Evolutionary conservation across 2,113 vertebrate species (phyloP), one percentile per base, ranked within the genome.

Genomic region (Emydocephalus ijimae): DNA sequence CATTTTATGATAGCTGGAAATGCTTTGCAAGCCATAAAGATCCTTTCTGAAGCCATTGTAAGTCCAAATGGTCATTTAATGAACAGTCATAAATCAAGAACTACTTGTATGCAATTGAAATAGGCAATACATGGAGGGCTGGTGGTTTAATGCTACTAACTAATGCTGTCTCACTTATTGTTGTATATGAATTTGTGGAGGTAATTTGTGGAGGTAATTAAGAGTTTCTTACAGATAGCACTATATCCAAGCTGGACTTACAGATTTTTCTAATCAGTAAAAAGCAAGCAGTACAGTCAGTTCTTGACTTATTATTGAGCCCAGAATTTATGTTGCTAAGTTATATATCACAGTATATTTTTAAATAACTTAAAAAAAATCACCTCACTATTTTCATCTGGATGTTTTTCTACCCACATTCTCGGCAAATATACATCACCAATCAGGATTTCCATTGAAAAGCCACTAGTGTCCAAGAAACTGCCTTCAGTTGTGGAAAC

Each of bases 341-440:
- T 45, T 5, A n/a, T 57, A 24, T 20, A 81, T 81, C 34, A 81
- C 1, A 43, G 18, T 20, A 43, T 90, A 54, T 24, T 2, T 43
- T 45, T 4, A 24, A 59, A 89, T 21, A 90, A 52, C 20, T 15
- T 11, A 7, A 14, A 50, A 50, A 90, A 90, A 64, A 23, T 91
- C 95, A 98, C 98, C 98, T 99, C 98, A 54, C 97, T 99, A 93
- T 97, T 97, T 95, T 98, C 98, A 86, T 98, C 97, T 29, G 98
- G 98, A 96, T 98, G 98, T 69, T 98, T 98, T 95, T 99, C 98
- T 92, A 99, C 98, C 98, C 98, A 98, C 98, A 99, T 99, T 96
- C 98, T 97, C 94, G 98, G 98, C 52, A 98, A 96, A 95, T 98
- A 97, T 0, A 97, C 94, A 90, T 98, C 92, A 93, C 96, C 95